These are phyloP conservation scores for Benthosema pterotum DNA, from an alignment of 2,797 vertebrate genomes.

Conservation along the genomic window DNA sequence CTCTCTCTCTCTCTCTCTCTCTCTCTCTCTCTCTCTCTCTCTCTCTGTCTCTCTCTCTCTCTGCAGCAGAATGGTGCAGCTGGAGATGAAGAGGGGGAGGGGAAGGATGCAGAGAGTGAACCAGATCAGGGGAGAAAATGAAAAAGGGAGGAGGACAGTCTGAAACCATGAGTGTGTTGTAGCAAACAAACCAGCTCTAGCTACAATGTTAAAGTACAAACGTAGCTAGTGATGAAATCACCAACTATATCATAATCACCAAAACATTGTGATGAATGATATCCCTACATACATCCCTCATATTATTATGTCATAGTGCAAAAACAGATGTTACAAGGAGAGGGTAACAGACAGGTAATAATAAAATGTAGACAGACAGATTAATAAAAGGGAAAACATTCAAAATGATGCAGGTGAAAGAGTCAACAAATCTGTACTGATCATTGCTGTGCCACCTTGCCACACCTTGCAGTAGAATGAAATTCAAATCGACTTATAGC, in stretches of 20 bases:
- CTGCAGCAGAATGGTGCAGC: conserved; percentile 74
- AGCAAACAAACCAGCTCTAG: conserved; percentile 4
- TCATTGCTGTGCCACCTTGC: no score
- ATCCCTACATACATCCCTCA: not conserved
- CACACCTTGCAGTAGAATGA: no score
- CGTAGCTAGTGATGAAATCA: not conserved
- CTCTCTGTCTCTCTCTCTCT: conserved; percentile 47
- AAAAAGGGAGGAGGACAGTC: conserved; percentile 38
- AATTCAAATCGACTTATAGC: no score
- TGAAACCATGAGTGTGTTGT: conserved; percentile 34
- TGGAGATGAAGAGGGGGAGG: conserved; percentile 79
- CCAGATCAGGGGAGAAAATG: conserved; percentile 58
- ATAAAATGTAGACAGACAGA: not conserved
- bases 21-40: conserved; percentile 18
- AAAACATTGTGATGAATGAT: not conserved
- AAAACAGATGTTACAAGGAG: no score
- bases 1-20: conserved; percentile 43
- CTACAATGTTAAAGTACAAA: conserved; percentile 1
- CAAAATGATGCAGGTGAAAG: no score
- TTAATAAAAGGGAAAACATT: not conserved
- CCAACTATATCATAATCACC: not conserved
- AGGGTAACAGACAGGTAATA: no score
- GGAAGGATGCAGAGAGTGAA: conserved; percentile 63
- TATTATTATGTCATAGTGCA: no score
- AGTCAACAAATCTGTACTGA: no score